Base-by-base conservation (phyloP, 2,888 invertebrate species). In the Alviniconcha strummeri region DNA sequence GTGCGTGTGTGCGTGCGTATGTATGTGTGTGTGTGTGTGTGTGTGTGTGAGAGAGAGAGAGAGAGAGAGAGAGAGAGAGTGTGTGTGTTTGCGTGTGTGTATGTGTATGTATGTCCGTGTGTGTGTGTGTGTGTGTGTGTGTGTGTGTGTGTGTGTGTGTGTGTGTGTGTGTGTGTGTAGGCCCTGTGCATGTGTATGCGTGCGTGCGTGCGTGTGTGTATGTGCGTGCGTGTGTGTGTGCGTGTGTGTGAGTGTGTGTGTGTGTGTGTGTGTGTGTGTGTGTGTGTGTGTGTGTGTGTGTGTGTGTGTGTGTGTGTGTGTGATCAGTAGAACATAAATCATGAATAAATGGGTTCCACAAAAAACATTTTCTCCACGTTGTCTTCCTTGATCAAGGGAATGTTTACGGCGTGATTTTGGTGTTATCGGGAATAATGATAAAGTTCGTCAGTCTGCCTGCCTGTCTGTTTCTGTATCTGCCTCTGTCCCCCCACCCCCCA, bases 71-170 rank as follows among this genome's bases (percentile, higher is more conserved):
- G 19, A 11, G 72, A 11, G 7, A 13, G 7, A 13, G 7, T 7
- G 60, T 60, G 60, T 64, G 64, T 64, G 64, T 9, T 64, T 7
- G 60, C 8, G 52, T 72, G 64, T 64, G 64, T 64, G 64, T 13
- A 4, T 64, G 64, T 64, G 64, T 64, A 4, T 64, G 64, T 13
- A 4, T 64, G 64, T 64, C 3, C 4, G 64, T 64, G 64, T 64
- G 64, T 64, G 64, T 64, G 64, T 64, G 64, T 64, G 64, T 64
- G 64, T 64, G 64, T 64, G 64, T 64, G 64, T 64, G 64, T 64
- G 64, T 64, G 64, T 64, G 64, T 64, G 64, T 64, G 64, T 64
- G 64, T 64, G 64, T 64, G 64, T 64, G 4, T 64, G 64, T 64
- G 64, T 64, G 4, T 64, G 64, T 4, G 4, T 64, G 64, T 64